Conservation (phyloP, 2,888 invertebrate species). For the Plebejus melissa region DNA sequence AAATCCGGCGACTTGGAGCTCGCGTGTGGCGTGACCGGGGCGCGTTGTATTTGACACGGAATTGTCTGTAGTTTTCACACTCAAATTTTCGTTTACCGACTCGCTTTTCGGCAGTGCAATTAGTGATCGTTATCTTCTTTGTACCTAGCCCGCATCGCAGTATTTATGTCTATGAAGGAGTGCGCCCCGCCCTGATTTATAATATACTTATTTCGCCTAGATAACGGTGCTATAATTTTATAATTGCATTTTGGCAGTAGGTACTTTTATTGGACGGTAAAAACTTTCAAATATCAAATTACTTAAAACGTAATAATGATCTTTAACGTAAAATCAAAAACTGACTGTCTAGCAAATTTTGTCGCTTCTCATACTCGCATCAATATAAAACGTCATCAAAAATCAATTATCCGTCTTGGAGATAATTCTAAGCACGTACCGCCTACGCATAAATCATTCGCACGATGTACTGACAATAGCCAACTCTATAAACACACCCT, state of each 20-base stretch:
- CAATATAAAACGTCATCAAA: slow-evolving; percentile 51
- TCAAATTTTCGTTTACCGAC: slow-evolving; percentile 65
- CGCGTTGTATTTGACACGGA: slow-evolving; percentile 61
- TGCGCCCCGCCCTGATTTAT: slow-evolving; percentile 24
- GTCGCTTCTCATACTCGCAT: neutral
- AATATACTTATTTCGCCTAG: slow-evolving; percentile 26
- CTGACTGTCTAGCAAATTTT: neutral
- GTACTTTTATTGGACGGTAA: neutral
- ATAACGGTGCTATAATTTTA: slow-evolving; percentile 13
- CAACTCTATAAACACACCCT: slow-evolving; percentile 51
- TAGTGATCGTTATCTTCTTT: slow-evolving; percentile 63
- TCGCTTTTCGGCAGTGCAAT: slow-evolving; percentile 66
- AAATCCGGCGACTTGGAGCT: slow-evolving; percentile 14
- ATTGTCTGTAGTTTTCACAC: slow-evolving; percentile 67
- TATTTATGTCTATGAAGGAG: slow-evolving; percentile 30
- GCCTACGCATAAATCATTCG: slow-evolving; percentile 66
- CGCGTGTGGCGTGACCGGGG: slow-evolving; percentile 51
- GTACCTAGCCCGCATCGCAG: slow-evolving; percentile 28
- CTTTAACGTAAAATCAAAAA: neutral
- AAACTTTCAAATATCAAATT: neutral
- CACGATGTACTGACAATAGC: slow-evolving; percentile 55
- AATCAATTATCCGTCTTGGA: slow-evolving; percentile 66
- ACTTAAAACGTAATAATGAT: neutral
- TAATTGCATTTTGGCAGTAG: neutral
- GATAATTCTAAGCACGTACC: slow-evolving; percentile 42